Percentiles rank a stretch among this genome's conserved stretches.
phyloP scores from a whole-genome alignment of 1,140 invertebrate species.

The Onthophagus taurus region DNA sequence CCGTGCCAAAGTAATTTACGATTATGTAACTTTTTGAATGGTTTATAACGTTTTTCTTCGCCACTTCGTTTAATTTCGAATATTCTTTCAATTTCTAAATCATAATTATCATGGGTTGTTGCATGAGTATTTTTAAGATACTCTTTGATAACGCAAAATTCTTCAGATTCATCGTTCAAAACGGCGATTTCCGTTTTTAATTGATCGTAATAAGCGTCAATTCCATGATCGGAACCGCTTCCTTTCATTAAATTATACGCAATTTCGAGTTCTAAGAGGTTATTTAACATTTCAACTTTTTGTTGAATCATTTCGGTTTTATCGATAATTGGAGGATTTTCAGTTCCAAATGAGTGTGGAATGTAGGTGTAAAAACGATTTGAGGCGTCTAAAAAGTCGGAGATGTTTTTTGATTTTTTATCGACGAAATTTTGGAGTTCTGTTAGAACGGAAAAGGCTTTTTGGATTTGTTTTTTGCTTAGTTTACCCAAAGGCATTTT shows the following conservation, averaged over 20 bases:
- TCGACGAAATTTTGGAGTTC: constrained; percentile 60
- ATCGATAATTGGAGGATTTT: constrained; percentile 73
- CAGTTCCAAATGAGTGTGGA: constrained; percentile 87
- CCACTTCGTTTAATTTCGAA: constrained; percentile 70
- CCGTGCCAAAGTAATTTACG: constrained; percentile 93
- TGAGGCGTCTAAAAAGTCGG: constrained; percentile 69
- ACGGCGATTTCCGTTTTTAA: constrained; percentile 75
- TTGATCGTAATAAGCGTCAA: constrained; percentile 86
- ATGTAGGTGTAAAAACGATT: constrained; percentile 81
- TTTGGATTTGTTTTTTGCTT: constrained; percentile 81
- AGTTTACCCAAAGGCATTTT: constrained; percentile 94
- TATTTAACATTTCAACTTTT: constrained; percentile 90
- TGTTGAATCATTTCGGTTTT: constrained; percentile 60
- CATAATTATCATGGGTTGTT: constrained; percentile 67
- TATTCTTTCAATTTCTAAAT: constrained; percentile 64
- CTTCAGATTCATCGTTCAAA: constrained; percentile 58
- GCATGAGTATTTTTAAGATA: constrained; percentile 87
- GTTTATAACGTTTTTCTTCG: constrained; percentile 73
- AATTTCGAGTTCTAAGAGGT: constrained; percentile 87
- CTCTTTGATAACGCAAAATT: constrained; percentile 64
- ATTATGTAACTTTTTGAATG: constrained; percentile 76
- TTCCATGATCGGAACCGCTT: constrained; percentile 49
- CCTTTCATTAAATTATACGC: constrained; percentile 80
- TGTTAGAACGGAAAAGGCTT: constrained; percentile 72
- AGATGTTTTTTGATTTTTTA: constrained; percentile 30